Base-by-base conservation (phyloP, 2,113 vertebrate species). In the Calidris pugnax region DNA sequence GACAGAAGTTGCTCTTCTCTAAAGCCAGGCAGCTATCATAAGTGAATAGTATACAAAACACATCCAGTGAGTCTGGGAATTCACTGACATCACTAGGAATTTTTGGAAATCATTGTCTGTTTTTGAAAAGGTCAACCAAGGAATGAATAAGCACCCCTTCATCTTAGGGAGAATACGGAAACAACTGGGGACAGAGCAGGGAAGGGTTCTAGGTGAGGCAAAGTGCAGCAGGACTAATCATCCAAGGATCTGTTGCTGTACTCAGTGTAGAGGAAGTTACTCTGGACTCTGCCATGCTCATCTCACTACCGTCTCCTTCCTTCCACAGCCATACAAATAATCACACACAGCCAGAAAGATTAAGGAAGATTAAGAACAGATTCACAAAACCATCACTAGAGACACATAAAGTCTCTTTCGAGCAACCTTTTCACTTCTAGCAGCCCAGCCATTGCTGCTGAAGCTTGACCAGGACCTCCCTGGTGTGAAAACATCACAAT, bases 231-330 rank as follows among this genome's bases (percentile, higher is more conserved):
- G 14, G 19, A 48, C 32, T 68, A 14, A 64, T 56, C 19, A 75
- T 20, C 14, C 53, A 24, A 0, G 1, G 30, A 90, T 35, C 47
- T 55, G 35, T 9, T 0, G 0, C 32, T 74, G 59, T 41, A 37
- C 22, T 87, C 57, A 37, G 28, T 0, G 0, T 43, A 23, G 45
- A 86, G 55, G 32, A 66, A 33, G 24, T 22, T 89, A 39, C 35
- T 85, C 20, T 83, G 75, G 47, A 33, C 43, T 79, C 27, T 28
- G 30, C 35, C 14, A 16, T 2, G 4, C 10, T 80, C 26, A 59
- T 59, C 45, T 59, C 0, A 0, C 33, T 78, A n/a, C 35, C 28
- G 51, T 10, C 41, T 77, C 20, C 26, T 85, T 91, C 63, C 33
- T 93, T 60, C 62, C 48, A 84, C 10, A 81, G 22, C 8, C 39